Evolutionary conservation across 1,140 invertebrate genomes (phyloP), one percentile per base, ranked within the genome.

Genomic region (Pantala flavescens): DNA sequence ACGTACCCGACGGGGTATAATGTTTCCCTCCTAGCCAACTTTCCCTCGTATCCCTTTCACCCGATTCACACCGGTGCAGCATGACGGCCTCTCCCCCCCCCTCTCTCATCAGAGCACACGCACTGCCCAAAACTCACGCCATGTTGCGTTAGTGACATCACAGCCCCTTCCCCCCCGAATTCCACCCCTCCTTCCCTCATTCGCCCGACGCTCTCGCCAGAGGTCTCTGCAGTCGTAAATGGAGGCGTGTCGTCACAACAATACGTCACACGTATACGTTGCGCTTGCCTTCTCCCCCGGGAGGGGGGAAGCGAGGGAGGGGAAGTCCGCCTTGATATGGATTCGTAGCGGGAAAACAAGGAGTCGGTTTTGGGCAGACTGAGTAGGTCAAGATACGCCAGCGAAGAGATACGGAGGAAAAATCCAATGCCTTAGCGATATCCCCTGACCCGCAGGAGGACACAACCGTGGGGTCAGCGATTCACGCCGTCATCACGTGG

Each of bases 241-340:
- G 49, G 49, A 63, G 49, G 49, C 49, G 49, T 63, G 49, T 63
- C 49, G 49, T 63, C 49, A 63, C 49, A 63, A 63, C 49, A 63
- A 63, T 21, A 63, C 49, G 49, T 63, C 49, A 63, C 49, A 63
- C 14, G 49, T 63, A 63, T 63, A 63, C 49, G 49, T 63, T 63
- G 5, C 16, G 49, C 49, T 63, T 21, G 14, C 49, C n/a, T 21
- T 63, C 49, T 63, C 49, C 28, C 9, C 49, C 49, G 49, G 49
- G 49, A 21, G 5, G 49, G 49, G 49, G 49, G 12, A 3, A 63
- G 49, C 49, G n/a, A 19, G 49, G n/a, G 3, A 63, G 49, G 49
- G 49, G 49, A 16, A 21, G 49, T 63, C 49, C n/a, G 49, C 49
- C 49, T 63, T 63, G 49, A 63, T 63, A 63, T 63, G 49, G 49